These are phyloP conservation scores for Agrochola litura DNA, from an alignment of 2,888 invertebrate genomes.

Conservation along the genomic window DNA sequence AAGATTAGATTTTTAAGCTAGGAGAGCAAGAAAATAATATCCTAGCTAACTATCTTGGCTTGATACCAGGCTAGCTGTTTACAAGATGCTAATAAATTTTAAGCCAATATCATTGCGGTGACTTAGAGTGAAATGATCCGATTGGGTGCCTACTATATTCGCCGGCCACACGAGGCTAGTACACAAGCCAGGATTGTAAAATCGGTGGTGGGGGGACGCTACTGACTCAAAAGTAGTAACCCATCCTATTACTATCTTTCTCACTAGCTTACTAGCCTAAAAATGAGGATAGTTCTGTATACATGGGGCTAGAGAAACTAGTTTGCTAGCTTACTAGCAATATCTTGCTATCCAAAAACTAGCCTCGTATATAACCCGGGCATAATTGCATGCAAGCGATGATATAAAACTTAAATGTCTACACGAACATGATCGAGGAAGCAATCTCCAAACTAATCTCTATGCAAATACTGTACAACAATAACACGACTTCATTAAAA, in stretches of 20 bases:
- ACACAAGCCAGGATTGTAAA: neutral
- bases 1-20: neutral
- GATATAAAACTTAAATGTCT: slow-evolving; percentile 69
- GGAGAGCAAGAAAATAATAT: neutral
- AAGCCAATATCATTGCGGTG: neutral
- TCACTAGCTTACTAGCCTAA: neutral
- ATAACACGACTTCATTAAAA: slow-evolving; percentile 71
- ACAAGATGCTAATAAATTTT: neutral
- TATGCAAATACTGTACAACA: slow-evolving; percentile 83
- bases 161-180: neutral
- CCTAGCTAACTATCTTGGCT: neutral
- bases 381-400: slow-evolving; percentile 36
- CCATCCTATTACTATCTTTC: neutral
- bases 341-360: neutral
- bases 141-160: neutral
- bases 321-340: neutral
- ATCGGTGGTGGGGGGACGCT: neutral
- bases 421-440: slow-evolving; percentile 73
- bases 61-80: neutral
- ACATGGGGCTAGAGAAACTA: neutral
- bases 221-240: neutral
- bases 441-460: slow-evolving; percentile 84
- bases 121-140: neutral
- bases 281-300: neutral
- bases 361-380: neutral